These are phyloP conservation scores for Agrypnia vestita DNA, from an alignment of 1,140 invertebrate species.

Conservation along the genomic window DNA sequence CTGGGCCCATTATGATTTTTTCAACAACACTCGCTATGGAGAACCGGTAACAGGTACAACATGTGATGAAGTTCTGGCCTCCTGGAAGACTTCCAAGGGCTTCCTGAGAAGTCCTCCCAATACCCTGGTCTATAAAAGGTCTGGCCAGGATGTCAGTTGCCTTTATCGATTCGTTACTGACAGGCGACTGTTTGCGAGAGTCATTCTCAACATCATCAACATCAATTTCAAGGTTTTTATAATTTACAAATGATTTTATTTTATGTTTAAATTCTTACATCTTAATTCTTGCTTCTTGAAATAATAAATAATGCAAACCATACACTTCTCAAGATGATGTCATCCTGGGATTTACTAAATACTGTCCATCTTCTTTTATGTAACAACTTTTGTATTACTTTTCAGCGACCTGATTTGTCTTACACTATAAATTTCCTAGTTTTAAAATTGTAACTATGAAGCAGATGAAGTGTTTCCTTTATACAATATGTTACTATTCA, in stretches of 20 bases:
- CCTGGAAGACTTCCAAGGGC: slow-evolving; percentile 83
- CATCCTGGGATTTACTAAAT: too few species aligned
- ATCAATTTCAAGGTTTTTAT: slow-evolving; percentile 78
- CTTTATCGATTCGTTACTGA: slow-evolving; percentile 89
- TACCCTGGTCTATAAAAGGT: slow-evolving; percentile 85
- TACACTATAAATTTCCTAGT: too few species aligned
- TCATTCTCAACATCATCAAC: slow-evolving; percentile 82
- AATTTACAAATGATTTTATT: slow-evolving; percentile 10
- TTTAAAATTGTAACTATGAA: too few species aligned
- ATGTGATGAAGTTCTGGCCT: slow-evolving; percentile 89
- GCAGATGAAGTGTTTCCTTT: too few species aligned
- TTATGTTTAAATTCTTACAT: not conserved
- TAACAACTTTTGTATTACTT: too few species aligned
- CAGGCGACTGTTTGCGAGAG: slow-evolving; percentile 83
- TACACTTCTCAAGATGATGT: too few species aligned
- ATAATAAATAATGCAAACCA: too few species aligned
- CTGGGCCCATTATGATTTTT: slow-evolving; percentile 94
- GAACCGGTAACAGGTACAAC: slow-evolving; percentile 84
- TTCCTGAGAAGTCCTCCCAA: slow-evolving; percentile 86
- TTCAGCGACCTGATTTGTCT: too few species aligned
- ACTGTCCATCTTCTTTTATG: too few species aligned
- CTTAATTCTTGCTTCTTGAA: too few species aligned
- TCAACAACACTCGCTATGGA: slow-evolving; percentile 89
- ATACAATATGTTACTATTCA: too few species aligned
- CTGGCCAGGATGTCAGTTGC: slow-evolving; percentile 82